Evolutionary conservation across 2,113 vertebrate species (phyloP), one percentile per base, ranked within the genome.

Genomic region (Pteruthius melanotis): DNA sequence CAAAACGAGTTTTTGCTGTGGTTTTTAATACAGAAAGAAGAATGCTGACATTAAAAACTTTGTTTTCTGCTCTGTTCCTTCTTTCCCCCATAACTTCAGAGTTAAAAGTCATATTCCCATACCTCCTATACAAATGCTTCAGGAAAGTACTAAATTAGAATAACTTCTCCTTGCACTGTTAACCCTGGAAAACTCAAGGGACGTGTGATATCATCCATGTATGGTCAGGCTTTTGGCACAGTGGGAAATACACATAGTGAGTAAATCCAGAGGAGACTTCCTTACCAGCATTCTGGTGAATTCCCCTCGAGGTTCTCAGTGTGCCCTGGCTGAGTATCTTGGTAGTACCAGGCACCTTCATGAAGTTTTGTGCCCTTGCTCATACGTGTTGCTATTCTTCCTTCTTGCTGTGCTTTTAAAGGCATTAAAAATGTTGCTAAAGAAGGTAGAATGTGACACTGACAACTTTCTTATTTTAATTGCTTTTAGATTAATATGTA

Each of bases 401-500:
- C 8, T 63, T 60, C 60, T 69, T 70, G 31, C 40, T 53, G 18
- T 89, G 49, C 47, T 91, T 83, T 81, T 57, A 60, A 47, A 91
- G 52, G 80, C 77, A 45, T 60, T n/a, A n/a, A 65, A 45, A 60
- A 7, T 69, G 18, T 65, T 84, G 42, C 81, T 65, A 9, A 63
- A 83, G 81, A 63, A 78, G 61, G 57, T 49, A 17, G 70, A 90
- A 72, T 63, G 52, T 95, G 94, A 93, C 90, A 80, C 72, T 93
- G 87, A 91, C 64, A 94, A 53, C 80, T 90, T 89, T 56, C 68
- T 96, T 95, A 76, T 87, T 96, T 87, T 87, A 87, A 86, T 76
- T 95, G 74, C 74, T 81, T 83, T 92, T 95, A 94, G 96, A 92
- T 94, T 94, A 97, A 93, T 78, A 80, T 95, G 90, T 97, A 71